Base-by-base conservation (phyloP, 2,113 vertebrate genomes). In the Psittacara wagleri region DNA sequence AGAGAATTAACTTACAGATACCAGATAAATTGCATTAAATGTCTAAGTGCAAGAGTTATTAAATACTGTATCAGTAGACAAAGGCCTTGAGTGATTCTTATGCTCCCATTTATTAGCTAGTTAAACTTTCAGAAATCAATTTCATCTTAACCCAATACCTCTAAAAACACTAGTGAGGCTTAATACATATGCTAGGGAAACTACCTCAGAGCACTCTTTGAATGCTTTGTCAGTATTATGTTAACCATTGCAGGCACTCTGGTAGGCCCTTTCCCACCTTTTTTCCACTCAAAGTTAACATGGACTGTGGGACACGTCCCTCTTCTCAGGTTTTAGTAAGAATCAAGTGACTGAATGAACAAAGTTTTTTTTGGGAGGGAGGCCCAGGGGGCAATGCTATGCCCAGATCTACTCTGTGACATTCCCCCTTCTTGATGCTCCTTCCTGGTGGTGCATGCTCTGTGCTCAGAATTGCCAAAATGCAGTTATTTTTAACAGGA, bases 161-260 rank as follows among this genome's bases (percentile, higher is more conserved):
- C 43, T n/a, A 18, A n/a, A 66, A 63, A 54, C 25, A 13, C 0
- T 28, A 16, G 4, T 22, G 5, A 13, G 8, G 0, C 1, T 43
- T n/a, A 49, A 17, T 41, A 11, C 1, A 28, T 10, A 17, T 44
- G 76, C 3, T 3, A 23, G 44, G 33, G 41, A 28, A 69, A 4
- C 27, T 8, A 9, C 13, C 35, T 27, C 27, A 20, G 39, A 72
- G 81, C 39, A 17, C 44, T 86, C 20, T 17, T 48, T 41, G 10
- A 6, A 10, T 33, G 37, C n/a, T 48, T 5, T 18, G 5, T 8
- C 55, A 28, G 19, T 17, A 3, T 10, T n/a, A 17, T 59, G 61
- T 27, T 27, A 9, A 20, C 43, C 1, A 3, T 7, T 68, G 37
- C 31, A 35, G 4, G 13, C 46, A 20, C 28, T 68, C 18, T 33